Evolutionary conservation across 2,113 vertebrate genomes (phyloP).

Genomic region (Pterocles orientalis): DNA sequence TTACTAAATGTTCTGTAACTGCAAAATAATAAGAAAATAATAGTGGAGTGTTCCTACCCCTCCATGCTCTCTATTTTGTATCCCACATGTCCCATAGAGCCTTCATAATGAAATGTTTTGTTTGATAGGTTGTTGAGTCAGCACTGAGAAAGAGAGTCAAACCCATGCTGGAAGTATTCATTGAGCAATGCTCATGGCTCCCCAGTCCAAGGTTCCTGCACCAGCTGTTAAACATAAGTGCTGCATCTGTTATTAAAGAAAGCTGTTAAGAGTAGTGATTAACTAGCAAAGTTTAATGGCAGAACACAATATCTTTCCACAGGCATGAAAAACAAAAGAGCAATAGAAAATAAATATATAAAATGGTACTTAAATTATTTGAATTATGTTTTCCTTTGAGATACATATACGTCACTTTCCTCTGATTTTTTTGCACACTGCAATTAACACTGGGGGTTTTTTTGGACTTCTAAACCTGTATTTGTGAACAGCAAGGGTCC

Average conservation of each 20-base stretch:
- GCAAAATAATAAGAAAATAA: constrained; percentile 61
- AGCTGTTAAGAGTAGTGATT: neutral
- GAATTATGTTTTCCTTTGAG: neutral
- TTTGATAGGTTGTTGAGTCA: constrained; percentile 51
- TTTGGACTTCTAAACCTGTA: neutral
- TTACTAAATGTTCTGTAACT: constrained; percentile 40
- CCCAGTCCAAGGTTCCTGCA: neutral
- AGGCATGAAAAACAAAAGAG: neutral
- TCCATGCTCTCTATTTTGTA: constrained; percentile 14
- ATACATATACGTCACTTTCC: neutral
- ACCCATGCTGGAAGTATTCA: neutral
- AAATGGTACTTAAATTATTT: neutral
- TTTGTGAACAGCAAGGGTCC: neutral
- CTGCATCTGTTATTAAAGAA: neutral
- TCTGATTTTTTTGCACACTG: neutral
- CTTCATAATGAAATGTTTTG: constrained; percentile 49
- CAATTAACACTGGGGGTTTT: neutral
- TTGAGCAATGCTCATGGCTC: neutral
- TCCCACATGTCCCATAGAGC: constrained; percentile 51
- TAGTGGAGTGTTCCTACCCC: constrained; percentile 14
- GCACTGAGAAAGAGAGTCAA: neutral
- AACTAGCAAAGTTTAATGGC: neutral
- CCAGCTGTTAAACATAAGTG: neutral
- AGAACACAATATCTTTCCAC: neutral
- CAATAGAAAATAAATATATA: neutral